Evolutionary conservation across 1,140 invertebrate species (phyloP), one percentile per base, ranked within the genome.

Genomic region (Formica selysi): DNA sequence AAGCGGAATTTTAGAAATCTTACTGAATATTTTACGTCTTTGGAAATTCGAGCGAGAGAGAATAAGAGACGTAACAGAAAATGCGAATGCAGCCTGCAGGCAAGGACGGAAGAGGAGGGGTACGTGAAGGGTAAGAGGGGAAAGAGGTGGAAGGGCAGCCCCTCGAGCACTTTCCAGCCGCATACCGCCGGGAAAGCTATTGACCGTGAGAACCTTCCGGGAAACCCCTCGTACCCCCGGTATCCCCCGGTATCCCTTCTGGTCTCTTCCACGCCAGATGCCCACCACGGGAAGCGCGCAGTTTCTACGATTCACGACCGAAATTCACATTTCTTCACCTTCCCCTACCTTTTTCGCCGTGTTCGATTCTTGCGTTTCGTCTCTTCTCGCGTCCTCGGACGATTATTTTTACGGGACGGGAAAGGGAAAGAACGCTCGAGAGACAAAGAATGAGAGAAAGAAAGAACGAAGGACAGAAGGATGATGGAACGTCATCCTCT

Each of bases 201-300:
- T 93, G 94, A 94, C 94, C 95, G 95, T 95, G 95, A 94, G 95
- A 95, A 95, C 93, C 89, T 94, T 95, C 93, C 93, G 92, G 93
- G 94, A 94, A 95, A 80, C 64, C 91, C 59, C 59, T n/a, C 62
- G 22, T 5, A 67, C 64, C 62, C 26, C 64, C 32, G 32, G 32
- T 32, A 32, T 1, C n/a, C 32, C 48, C 16, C 32, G 76, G 64
- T 54, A 51, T 79, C 61, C 76, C 76, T 68, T 79, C 61, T 79
- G 62, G 41, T 90, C 91, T 90, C 92, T 92, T 90, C 89, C 87
- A 90, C 88, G 92, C 94, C 94, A 95, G 95, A 95, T 94, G 94
- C 92, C 92, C 89, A 91, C 70, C 92, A 92, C 92, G 93, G 93
- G 91, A 94, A 95, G 44, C 41, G 64, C 29, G 48, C 48, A 4